Conservation (phyloP, 1,140 invertebrate species). For the Tetranychus urticae region DNA sequence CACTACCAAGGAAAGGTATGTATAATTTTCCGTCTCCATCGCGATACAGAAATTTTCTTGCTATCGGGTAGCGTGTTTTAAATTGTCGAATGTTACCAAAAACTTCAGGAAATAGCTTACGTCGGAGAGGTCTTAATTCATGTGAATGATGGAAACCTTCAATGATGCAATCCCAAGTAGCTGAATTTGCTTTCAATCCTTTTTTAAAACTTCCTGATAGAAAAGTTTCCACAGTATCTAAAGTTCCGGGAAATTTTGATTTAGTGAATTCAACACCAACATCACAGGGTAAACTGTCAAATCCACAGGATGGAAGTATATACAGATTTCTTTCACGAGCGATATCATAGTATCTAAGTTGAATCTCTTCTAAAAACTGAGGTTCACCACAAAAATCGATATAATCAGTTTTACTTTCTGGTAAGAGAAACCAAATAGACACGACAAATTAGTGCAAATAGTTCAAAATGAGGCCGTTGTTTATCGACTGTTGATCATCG, state of each 20-base stretch:
- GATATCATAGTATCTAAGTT: slow-evolving; percentile 44
- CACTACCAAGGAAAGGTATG: slow-evolving; percentile 50
- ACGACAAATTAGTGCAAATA: no score
- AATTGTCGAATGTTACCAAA: neutral
- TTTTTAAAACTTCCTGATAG: slow-evolving; percentile 8
- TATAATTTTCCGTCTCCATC: slow-evolving; percentile 31
- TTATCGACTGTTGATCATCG: no score
- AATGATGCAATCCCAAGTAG: slow-evolving; percentile 56
- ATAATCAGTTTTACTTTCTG: slow-evolving; percentile 48
- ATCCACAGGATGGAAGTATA: slow-evolving; percentile 67
- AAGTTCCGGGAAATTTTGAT: slow-evolving; percentile 32
- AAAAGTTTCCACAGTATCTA: slow-evolving; percentile 7
- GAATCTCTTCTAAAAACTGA: slow-evolving; percentile 58
- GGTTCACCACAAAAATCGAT: slow-evolving; percentile 75
- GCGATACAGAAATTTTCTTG: neutral
- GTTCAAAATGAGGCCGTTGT: no score
- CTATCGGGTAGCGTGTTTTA: neutral
- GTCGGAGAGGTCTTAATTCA: slow-evolving; percentile 25
- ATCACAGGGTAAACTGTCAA: slow-evolving; percentile 63
- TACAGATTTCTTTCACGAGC: slow-evolving; percentile 38
- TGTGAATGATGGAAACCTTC: slow-evolving; percentile 36
- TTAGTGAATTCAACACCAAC: slow-evolving; percentile 48
- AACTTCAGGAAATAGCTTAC: neutral
- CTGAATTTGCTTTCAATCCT: slow-evolving; percentile 15
- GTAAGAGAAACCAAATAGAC: no score